phyloP scores from a whole-genome alignment of 2,888 invertebrate genomes.

The Herminia tarsipennalis region DNA sequence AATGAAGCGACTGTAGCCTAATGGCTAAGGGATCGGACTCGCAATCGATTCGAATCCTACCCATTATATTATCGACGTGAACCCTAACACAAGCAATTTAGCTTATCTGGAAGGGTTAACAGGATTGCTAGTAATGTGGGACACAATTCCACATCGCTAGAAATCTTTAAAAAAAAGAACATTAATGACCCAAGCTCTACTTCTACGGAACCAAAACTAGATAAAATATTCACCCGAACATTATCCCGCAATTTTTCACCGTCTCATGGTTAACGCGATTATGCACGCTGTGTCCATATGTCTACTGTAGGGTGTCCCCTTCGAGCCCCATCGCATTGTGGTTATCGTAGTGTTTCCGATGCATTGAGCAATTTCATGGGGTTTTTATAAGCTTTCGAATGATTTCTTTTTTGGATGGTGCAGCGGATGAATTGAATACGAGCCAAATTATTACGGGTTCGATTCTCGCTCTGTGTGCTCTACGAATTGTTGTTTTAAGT shows the following conservation, averaged over 20 bases:
- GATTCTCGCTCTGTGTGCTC: too few species aligned
- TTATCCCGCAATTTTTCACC: conserved; percentile 47
- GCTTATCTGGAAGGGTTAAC: too few species aligned
- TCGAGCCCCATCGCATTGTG: conserved; percentile 25
- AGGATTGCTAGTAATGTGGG: too few species aligned
- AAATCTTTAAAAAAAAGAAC: background rate
- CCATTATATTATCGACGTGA: too few species aligned
- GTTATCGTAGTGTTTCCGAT: conserved; percentile 50
- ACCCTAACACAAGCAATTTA: too few species aligned
- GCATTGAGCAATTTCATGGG: conserved; percentile 51
- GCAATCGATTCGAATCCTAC: too few species aligned
- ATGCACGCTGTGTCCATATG: conserved; percentile 51
- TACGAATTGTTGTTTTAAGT: too few species aligned
- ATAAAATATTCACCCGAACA: conserved; percentile 20
- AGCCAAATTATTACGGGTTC: too few species aligned
- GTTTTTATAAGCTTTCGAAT: conserved; percentile 40
- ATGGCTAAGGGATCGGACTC: too few species aligned
- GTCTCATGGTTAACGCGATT: conserved; percentile 50
- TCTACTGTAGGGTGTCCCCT: conserved; percentile 38
- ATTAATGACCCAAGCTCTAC: conserved; percentile 5
- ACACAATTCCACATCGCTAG: too few species aligned
- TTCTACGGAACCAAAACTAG: conserved; percentile 26
- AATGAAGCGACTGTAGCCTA: too few species aligned
- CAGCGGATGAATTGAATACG: too few species aligned
- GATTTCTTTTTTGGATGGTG: background rate